These are phyloP conservation scores for Monochamus alternatus DNA, from an alignment of 2,888 invertebrate species.

Conservation along the genomic window DNA sequence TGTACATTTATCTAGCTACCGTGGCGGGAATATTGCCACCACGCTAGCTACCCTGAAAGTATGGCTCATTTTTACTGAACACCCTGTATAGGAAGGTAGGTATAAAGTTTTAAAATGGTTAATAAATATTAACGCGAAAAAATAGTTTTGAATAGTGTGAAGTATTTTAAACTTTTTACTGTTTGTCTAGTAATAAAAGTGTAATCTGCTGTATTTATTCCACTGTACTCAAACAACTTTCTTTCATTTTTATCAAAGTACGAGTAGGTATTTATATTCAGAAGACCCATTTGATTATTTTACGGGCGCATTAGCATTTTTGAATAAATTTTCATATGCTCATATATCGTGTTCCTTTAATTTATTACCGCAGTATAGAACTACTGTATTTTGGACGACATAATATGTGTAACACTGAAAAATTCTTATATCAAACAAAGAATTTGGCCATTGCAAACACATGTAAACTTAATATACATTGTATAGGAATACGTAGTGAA, in stretches of 20 bases:
- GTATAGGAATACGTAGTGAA: too few species aligned
- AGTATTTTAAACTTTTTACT: background rate
- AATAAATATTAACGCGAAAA: too few species aligned
- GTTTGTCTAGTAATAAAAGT: background rate
- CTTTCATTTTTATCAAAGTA: background rate
- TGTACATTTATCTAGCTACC: too few species aligned
- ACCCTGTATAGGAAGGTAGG: background rate
- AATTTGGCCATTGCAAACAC: too few species aligned
- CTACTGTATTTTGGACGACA: background rate
- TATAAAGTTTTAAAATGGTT: background rate
- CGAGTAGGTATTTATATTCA: background rate
- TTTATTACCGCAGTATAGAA: background rate
- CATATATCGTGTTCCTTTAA: slow-evolving; percentile 6
- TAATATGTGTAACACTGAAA: background rate
- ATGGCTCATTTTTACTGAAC: too few species aligned
- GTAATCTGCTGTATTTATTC: background rate
- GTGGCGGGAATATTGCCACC: too few species aligned
- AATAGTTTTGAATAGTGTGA: background rate
- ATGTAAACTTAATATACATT: too few species aligned
- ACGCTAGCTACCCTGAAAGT: too few species aligned
- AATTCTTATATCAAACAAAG: background rate
- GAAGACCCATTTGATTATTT: slow-evolving; percentile 20
- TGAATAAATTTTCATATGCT: slow-evolving; percentile 20
- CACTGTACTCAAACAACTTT: background rate
- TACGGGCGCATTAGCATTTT: slow-evolving; percentile 1